Evolutionary conservation across 2,797 vertebrate species (phyloP).

Genomic region (Schizopygopsis malacanthus): DNA sequence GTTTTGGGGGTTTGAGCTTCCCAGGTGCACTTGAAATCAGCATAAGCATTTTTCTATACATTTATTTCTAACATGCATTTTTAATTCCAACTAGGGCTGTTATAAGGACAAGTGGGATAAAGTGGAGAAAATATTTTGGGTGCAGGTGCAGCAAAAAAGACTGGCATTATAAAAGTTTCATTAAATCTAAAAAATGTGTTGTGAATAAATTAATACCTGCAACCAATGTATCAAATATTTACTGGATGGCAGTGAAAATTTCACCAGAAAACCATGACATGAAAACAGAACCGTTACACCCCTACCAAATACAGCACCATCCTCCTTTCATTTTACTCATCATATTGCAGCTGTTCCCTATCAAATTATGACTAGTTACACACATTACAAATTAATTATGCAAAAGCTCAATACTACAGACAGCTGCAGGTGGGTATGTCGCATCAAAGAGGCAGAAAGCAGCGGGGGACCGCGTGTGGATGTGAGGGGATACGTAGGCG

Average conservation of each 20-base stretch:
- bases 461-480: constrained; percentile 19
- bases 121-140: no score
- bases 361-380: constrained; percentile 45
- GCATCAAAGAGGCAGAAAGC: constrained; percentile 43
- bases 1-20: no score
- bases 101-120: neutral
- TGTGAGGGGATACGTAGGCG: constrained; percentile 20
- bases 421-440: constrained; percentile 46
- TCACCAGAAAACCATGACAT: neutral
- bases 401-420: constrained; percentile 26
- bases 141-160: no score
- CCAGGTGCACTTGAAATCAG: no score
- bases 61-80: no score
- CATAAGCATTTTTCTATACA: neutral
- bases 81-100: no score
- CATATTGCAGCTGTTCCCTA: constrained; percentile 46
- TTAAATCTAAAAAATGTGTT: no score
- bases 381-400: constrained; percentile 52
- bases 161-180: no score
- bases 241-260: neutral
- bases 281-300: neutral
- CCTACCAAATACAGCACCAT: neutral
- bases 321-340: constrained; percentile 7
- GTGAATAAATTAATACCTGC: no score
- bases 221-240: neutral